Evolutionary conservation across 53 echinoderm and acorn worm genomes (phyloP), one percentile per base, ranked within the genome.

Genomic region (Glandiceps talaboti): DNA sequence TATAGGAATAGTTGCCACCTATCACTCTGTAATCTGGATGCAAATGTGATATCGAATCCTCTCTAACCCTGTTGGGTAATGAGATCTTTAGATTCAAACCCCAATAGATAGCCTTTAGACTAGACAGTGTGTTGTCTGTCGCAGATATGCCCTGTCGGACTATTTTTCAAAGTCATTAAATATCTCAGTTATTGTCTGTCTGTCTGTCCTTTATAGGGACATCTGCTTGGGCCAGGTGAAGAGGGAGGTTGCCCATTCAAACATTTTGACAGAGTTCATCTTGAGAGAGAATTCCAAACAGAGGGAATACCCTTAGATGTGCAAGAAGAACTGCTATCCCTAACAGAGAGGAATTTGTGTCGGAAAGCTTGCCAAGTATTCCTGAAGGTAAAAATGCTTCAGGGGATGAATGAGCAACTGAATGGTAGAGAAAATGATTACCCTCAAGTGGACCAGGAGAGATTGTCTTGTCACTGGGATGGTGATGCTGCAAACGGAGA

Each of bases 181-280:
- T 1, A 27, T 6, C 1, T 75, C 1, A 6, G 26, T 75, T 25
- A 33, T 80, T 25, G 82, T 30, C 73, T 74, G 33, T 76, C 33
- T n/a, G 72, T 32, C 64, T 45, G 6, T 45, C 6, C 20, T 45
- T 31, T 31, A 75, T 82, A 96, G 97, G 83, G 76, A 14, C 76
- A 77, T 32, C 84, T 76, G 33, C 84, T 89, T 25, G 94, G 99
- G 26, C 91, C 87, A 28, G 93, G 94, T 0, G 94, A 99, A 73
- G 94, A 91, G 77, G 99, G 94, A 6, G 99, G 99, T 1, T 99
- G 99, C 75, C 92, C 90, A 0, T 89, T 94, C 78, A 85, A 79
- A 31, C 99, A 99, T 76, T 93, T 91, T 80, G 99, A 99, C 73
- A 85, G 86, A n/a, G 27, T 26, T 12, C 86, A 88, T 73, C 72